Base-by-base conservation (phyloP, 1,140 invertebrate genomes). In the Magallana ariakensis region DNA sequence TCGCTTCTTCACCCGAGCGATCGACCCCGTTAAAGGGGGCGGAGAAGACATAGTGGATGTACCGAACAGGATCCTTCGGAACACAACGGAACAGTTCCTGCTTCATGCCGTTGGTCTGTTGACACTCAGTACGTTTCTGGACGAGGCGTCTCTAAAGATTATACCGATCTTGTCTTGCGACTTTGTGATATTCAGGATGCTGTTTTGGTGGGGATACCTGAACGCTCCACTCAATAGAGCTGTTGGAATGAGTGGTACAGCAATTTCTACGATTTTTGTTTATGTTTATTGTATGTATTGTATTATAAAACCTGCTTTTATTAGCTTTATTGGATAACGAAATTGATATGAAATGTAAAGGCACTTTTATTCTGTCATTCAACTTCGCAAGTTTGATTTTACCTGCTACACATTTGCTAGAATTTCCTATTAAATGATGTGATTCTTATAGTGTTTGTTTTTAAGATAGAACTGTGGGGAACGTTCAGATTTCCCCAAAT, bases 11-110 rank as follows among this genome's bases (percentile, higher is more conserved):
- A 84, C 83, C 9, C 58, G 46, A 16, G 82, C 86, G 26, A 53
- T 87, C 7, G 86, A 87, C 54, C 86, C 86, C 19, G 46, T 84
- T 0, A 82, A 54, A 55, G 83, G 82, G 60, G 62, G 54, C 0
- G 66, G 60, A 0, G 86, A 87, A 58, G 58, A 87, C 19, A 53
- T 84, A 1, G 86, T 87, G 54, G 66, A 80, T 11, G 66, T 87
- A 5, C 70, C 62, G 11, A 84, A 84, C 70, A 66, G 86, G 13
- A 84, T 84, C 60, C 75, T 87, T 2, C 46, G 75, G 6, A 87
- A 87, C 66, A 87, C 86, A 11, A 33, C 58, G 1, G 86, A 87
- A 53, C 86, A 87, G 80, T 84, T 84, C 10, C 57, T 87, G 1
- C 16, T 84, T 46, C 83, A 87, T 26, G 53, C 75, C 7, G 58